phyloP scores from a whole-genome alignment of 2,888 invertebrate genomes.

The Drosophila cracens region DNA sequence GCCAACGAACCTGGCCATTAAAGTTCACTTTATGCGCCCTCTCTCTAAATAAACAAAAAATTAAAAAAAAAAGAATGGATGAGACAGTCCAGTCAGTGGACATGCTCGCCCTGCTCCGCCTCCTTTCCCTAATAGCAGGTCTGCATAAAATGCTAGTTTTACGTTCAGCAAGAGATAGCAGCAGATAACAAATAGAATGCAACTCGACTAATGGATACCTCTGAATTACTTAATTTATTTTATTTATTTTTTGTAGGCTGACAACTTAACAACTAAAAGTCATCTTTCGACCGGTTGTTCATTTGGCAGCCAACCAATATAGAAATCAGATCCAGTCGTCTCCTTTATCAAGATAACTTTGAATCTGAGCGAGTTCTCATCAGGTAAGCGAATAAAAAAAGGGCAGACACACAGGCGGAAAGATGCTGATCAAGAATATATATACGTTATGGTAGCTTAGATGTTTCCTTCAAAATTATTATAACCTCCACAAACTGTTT shows the following conservation, averaged over 20 bases:
- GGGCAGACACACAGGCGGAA: background rate
- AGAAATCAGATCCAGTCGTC: background rate
- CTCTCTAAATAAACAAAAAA: conserved; percentile 30
- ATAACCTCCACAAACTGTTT: background rate
- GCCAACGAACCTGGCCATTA: conserved; percentile 66
- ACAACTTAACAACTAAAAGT: background rate
- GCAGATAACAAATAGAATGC: background rate
- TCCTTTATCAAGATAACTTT: background rate
- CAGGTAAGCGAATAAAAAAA: background rate
- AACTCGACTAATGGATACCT: conserved; percentile 24
- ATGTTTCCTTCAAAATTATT: background rate
- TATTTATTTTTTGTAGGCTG: no score
- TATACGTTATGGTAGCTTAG: background rate
- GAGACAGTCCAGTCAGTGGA: conserved; percentile 12
- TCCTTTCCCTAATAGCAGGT: conserved; percentile 55
- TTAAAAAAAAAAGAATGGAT: conserved; percentile 11
- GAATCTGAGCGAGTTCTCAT: background rate
- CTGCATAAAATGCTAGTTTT: conserved; percentile 79
- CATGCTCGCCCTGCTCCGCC: conserved; percentile 1
- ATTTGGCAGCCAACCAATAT: background rate
- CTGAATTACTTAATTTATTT: background rate
- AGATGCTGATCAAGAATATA: background rate
- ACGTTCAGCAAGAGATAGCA: conserved; percentile 54
- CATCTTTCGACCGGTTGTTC: background rate
- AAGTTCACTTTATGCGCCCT: conserved; percentile 68